phyloP scores from a whole-genome alignment of 2,888 invertebrate species.

The Mechanitis messenoides region DNA sequence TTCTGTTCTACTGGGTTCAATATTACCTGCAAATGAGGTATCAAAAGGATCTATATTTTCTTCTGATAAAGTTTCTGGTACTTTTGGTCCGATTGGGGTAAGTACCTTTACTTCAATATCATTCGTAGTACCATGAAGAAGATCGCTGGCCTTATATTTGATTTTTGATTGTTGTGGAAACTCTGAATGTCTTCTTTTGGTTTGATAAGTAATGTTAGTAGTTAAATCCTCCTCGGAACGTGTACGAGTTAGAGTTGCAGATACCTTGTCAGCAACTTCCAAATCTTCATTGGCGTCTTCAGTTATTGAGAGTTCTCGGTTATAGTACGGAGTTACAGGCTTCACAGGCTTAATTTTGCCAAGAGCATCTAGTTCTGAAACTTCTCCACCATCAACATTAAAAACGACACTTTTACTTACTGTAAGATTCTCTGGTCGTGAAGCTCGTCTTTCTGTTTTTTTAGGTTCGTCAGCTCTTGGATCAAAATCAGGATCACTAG shows the following conservation, averaged over 20 bases:
- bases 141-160: conserved; percentile 51
- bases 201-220: conserved; percentile 60
- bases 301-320: conserved; percentile 78
- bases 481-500: conserved; percentile 88
- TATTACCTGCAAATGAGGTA: conserved; percentile 87
- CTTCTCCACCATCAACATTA: conserved; percentile 62
- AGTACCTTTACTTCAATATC: conserved; percentile 79
- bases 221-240: conserved; percentile 81
- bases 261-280: conserved; percentile 83
- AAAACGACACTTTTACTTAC: conserved; percentile 73
- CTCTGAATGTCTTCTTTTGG: conserved; percentile 73
- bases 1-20: conserved; percentile 86
- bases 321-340: conserved; percentile 89
- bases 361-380: conserved; percentile 66
- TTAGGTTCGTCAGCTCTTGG: conserved; percentile 82
- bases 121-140: conserved; percentile 51
- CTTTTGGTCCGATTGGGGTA: conserved; percentile 63
- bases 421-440: conserved; percentile 78
- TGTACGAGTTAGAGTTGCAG: conserved; percentile 73
- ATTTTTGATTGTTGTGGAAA: conserved; percentile 48
- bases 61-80: conserved; percentile 49
- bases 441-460: conserved; percentile 74
- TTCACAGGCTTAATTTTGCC: conserved; percentile 80
- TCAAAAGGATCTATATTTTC: conserved; percentile 88
- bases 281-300: conserved; percentile 69